Percentiles rank a stretch among this genome's conserved stretches.
phyloP scores from a whole-genome alignment of 2,888 invertebrate species.

The Athalia cordata region DNA sequence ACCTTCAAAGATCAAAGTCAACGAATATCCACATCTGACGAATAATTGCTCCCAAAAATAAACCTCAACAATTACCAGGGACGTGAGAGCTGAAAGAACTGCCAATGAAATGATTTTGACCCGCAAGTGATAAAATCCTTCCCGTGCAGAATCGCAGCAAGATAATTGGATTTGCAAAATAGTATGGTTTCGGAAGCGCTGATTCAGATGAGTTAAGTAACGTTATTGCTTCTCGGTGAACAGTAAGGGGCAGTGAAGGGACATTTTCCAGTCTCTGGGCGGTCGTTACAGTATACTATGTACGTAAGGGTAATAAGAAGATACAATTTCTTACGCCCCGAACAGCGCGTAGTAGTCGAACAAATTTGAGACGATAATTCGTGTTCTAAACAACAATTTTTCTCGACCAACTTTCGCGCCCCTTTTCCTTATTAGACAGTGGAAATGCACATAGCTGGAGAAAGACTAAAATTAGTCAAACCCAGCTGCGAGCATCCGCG shows the following conservation, averaged over 20 bases:
- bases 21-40: not conserved
- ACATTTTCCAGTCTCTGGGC: constrained; percentile 14
- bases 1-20: no score
- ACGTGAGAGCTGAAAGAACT: not conserved
- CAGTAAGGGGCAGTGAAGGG: constrained; percentile 26
- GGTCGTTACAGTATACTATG: constrained; percentile 7
- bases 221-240: constrained; percentile 12
- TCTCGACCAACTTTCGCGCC: not conserved
- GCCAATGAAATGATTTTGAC: not conserved
- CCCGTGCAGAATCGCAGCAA: not conserved
- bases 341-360: not conserved
- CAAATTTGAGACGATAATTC: not conserved
- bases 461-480: not conserved
- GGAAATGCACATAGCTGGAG: constrained; percentile 3
- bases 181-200: not conserved
- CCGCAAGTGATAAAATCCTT: not conserved
- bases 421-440: not conserved
- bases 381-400: not conserved
- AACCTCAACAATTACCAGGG: not conserved
- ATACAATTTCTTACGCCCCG: not conserved
- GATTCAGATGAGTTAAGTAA: constrained; percentile 15
- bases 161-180: constrained; percentile 22
- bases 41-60: not conserved
- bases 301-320: not conserved
- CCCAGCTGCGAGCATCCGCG: not conserved